Evolutionary conservation across 2,888 invertebrate genomes (phyloP), one percentile per base, ranked within the genome.

Genomic region (Drosophila dives): DNA sequence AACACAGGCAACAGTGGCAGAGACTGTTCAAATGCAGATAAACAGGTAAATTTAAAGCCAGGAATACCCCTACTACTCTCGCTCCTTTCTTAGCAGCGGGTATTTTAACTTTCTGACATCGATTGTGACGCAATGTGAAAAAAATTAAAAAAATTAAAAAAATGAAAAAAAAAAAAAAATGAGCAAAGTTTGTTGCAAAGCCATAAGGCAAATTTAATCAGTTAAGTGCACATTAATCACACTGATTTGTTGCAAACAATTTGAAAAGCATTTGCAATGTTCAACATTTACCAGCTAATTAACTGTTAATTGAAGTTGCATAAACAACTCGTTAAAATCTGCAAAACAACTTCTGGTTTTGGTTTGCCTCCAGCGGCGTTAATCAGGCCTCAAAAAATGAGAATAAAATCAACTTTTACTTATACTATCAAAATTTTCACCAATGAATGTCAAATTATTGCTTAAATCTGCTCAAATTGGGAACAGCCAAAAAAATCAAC

Each of bases 1-100:
- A 12, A 26, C 20, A 15, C 1, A 6, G 29, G 17, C n/a, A 29
- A 6, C 36, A 8, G 34, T 23, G 8, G 34, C 12, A 34, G 23
- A 2, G 32, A 23, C 34, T 17, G 84, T 83, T 84, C 66, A 70
- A 80, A 80, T 75, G 61, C 55, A 74, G 89, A 84, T 84, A 84
- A 84, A 83, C 80, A 73, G 82, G 70, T 72, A 83, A 83, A 83
- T 71, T 86, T 73, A 81, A 82, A 69, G 84, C 53, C 65, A 74
- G 49, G 59, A 59, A 55, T 49, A 55, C 40, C n/a, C 49, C 32
- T 4, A 12, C 26, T 20, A 23, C 5, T 29, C 6, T 29, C 6
- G 29, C 29, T 29, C 29, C 29, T 29, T 29, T 0, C 29, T 29
- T 26, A 15, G 15, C 12, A 33, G 17, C 34, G 20, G 11, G 34